Percentiles rank a stretch among this genome's conserved stretches.
phyloP scores from a whole-genome alignment of 2,888 invertebrate genomes.

The Hybos culiciformis region DNA sequence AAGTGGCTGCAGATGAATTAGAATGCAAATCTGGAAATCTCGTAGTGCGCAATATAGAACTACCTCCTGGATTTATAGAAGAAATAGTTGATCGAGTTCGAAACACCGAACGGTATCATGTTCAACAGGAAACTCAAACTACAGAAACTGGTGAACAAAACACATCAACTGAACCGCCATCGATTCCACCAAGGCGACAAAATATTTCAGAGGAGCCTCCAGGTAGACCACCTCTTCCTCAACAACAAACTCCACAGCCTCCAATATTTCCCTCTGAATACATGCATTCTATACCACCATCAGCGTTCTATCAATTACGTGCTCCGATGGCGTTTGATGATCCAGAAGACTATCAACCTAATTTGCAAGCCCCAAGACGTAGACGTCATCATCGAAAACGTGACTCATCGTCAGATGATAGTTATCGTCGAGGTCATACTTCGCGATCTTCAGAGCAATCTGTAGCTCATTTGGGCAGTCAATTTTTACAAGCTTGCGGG shows the following conservation, averaged over 20 bases:
- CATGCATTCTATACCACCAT: conserved; percentile 40
- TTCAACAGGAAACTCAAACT: conserved; percentile 36
- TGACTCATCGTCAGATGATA: conserved; percentile 41
- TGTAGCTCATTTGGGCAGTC: conserved; percentile 54
- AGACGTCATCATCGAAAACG: conserved; percentile 39
- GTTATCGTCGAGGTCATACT: conserved; percentile 32
- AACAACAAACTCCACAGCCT: no score
- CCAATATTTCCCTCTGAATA: conserved; percentile 36
- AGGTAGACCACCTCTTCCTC: conserved; percentile 39
- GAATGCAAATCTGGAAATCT: conserved; percentile 55
- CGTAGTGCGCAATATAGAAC: conserved; percentile 51
- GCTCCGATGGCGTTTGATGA: conserved; percentile 31
- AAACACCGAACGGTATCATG: conserved; percentile 22
- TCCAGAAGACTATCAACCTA: conserved; percentile 28
- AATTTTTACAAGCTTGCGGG: conserved; percentile 56
- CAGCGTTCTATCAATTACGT: conserved; percentile 38
- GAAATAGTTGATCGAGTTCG: conserved; percentile 44
- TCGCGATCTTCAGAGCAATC: conserved; percentile 45
- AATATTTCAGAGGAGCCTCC: conserved; percentile 26
- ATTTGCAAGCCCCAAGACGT: conserved; percentile 37
- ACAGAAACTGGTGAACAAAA: conserved; percentile 18
- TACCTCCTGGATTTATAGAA: conserved; percentile 53
- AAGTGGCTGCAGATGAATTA: conserved; percentile 57
- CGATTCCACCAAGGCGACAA: conserved; percentile 11
- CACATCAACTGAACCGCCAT: conserved; percentile 10